Evolutionary conservation across 92 coral and sea anemone genomes (phyloP).

Genomic region (Anthopleura xanthogrammica): DNA sequence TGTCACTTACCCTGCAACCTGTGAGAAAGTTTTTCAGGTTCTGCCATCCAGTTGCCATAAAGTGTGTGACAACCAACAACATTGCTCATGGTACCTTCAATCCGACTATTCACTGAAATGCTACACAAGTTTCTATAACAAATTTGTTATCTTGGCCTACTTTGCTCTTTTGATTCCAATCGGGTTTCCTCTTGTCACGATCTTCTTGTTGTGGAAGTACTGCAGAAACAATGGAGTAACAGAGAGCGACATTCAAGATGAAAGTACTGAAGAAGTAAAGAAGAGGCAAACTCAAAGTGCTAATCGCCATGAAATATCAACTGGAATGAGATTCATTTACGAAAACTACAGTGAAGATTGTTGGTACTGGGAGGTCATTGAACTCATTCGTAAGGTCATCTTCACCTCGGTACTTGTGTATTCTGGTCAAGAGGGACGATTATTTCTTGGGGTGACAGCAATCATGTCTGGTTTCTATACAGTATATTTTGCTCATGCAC

Average conservation of each 20-base stretch:
- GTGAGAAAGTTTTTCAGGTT: conserved; percentile 2
- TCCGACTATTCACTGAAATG: neutral
- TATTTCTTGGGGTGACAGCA: no score
- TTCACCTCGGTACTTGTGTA: no score
- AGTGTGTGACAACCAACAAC: neutral
- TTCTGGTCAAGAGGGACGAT: no score
- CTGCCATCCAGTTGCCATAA: neutral
- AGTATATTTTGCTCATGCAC: no score
- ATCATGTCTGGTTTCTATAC: no score
- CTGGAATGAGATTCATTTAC: neutral
- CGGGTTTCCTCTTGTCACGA: neutral
- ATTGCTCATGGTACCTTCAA: neutral
- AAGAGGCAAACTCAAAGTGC: neutral
- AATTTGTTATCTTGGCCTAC: conserved; percentile 7
- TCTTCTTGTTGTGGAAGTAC: conserved; percentile 8
- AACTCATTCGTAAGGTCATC: no score
- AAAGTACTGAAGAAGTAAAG: neutral
- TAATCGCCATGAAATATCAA: neutral
- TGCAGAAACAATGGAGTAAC: neutral
- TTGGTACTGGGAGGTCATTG: neutral
- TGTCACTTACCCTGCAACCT: neutral
- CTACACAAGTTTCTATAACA: neutral
- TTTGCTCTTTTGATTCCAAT: neutral
- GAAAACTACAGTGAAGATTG: neutral
- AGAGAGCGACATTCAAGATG: neutral